Conservation (phyloP, 2,113 vertebrate genomes). For the Dromas ardeola region DNA sequence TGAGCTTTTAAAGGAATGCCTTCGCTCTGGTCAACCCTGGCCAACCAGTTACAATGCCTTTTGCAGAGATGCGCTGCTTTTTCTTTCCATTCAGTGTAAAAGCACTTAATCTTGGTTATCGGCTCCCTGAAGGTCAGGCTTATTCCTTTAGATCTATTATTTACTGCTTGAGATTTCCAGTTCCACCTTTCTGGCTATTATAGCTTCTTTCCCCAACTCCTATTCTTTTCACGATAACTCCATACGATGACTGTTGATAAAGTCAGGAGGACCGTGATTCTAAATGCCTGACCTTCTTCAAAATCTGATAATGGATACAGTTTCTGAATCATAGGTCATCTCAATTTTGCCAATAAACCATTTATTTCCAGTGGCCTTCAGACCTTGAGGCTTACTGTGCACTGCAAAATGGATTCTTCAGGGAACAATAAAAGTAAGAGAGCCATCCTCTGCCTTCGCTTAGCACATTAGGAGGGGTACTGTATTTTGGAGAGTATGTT, state of each 20-base stretch:
- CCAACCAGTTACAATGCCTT: not conserved
- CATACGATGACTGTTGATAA: constrained; percentile 32
- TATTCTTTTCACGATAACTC: not conserved
- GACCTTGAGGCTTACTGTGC: constrained; percentile 11
- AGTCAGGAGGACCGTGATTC: constrained; percentile 13
- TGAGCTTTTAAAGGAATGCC: not conserved
- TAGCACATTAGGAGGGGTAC: not conserved
- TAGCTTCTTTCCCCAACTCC: not conserved
- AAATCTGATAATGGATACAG: constrained; percentile 49
- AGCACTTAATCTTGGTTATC: constrained; percentile 49
- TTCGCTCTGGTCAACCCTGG: constrained; percentile 3
- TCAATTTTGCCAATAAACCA: constrained; percentile 44
- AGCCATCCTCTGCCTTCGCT: not conserved
- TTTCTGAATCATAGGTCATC: constrained; percentile 43
- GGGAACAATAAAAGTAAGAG: not conserved
- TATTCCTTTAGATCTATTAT: constrained; percentile 58
- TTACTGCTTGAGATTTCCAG: constrained; percentile 29
- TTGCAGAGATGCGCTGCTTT: not conserved
- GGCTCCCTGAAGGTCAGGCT: constrained; percentile 43
- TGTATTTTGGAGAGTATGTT: not conserved
- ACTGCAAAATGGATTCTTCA: constrained; percentile 21
- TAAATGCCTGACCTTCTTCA: constrained; percentile 50
- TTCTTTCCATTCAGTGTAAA: constrained; percentile 25
- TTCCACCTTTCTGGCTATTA: constrained; percentile 36
- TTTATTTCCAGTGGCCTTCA: constrained; percentile 42